Evolutionary conservation across 2,888 invertebrate species (phyloP).

Genomic region (Volucella inflata): DNA sequence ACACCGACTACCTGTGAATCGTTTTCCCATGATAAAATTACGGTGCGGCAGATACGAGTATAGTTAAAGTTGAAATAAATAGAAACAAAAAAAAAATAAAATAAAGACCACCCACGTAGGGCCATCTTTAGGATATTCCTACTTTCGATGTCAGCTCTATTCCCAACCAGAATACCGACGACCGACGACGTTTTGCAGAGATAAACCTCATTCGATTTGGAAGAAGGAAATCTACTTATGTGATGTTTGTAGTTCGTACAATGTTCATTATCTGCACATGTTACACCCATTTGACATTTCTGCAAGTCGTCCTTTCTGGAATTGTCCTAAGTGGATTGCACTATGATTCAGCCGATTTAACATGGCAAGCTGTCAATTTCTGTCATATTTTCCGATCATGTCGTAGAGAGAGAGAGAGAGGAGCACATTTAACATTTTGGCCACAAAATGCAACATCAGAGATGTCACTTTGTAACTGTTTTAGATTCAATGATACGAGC

Average conservation of each 20-base stretch:
- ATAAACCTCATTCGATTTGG: constrained; percentile 15
- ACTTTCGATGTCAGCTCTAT: not conserved
- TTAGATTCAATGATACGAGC: too few relatives aligned
- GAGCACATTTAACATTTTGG: constrained; percentile 1
- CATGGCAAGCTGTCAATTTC: constrained; percentile 3
- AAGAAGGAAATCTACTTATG: constrained; percentile 7
- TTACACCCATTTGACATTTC: constrained; percentile 16
- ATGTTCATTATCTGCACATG: constrained; percentile 27
- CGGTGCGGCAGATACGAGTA: too few relatives aligned
- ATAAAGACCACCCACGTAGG: not conserved
- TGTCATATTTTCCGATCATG: constrained; percentile 13
- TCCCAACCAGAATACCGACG: not conserved
- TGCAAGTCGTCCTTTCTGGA: not conserved
- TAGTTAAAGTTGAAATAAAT: too few relatives aligned
- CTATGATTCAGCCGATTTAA: not conserved
- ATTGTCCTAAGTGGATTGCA: constrained; percentile 12
- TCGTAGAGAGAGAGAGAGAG: too few relatives aligned
- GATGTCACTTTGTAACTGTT: constrained; percentile 4
- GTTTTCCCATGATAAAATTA: constrained; percentile 8
- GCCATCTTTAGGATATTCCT: not conserved
- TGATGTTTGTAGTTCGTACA: not conserved
- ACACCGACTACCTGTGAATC: not conserved
- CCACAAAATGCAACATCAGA: constrained; percentile 4
- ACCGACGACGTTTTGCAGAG: not conserved
- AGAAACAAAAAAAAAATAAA: not conserved